A percentile compares a stretch with the other conserved stretches of the same genome.
Conservation (phyloP, 2,888 invertebrate species). For the Napeogenes inachia region DNA sequence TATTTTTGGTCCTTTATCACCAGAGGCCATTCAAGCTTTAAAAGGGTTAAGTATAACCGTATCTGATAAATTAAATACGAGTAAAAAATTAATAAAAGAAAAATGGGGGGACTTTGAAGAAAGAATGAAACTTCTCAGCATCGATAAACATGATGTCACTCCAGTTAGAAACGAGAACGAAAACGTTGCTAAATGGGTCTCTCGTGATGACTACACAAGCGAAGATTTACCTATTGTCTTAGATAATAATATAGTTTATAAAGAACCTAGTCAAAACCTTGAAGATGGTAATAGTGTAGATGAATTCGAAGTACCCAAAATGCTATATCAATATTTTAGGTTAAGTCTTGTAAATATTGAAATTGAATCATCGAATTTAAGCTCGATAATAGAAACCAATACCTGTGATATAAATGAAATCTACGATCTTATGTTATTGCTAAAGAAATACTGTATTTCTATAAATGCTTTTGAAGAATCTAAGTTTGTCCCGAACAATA, state of each 20-base stretch:
- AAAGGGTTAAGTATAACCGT: conserved; percentile 71
- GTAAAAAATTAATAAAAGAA: conserved; percentile 74
- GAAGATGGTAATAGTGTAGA: conserved; percentile 56
- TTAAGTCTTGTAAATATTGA: conserved; percentile 66
- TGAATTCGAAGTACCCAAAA: conserved; percentile 54
- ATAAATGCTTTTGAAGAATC: conserved; percentile 60
- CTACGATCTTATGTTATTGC: conserved; percentile 58
- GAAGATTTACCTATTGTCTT: conserved; percentile 39
- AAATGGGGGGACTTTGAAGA: conserved; percentile 75
- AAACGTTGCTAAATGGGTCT: conserved; percentile 40
- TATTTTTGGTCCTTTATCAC: conserved; percentile 54
- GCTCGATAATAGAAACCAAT: conserved; percentile 57
- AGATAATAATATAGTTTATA: conserved; percentile 61
- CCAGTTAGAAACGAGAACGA: conserved; percentile 35
- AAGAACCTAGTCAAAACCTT: conserved; percentile 69
- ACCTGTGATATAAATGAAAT: conserved; percentile 71
- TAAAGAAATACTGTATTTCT: conserved; percentile 65
- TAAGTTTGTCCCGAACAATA: conserved; percentile 59
- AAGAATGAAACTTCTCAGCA: conserved; percentile 63
- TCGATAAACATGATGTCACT: conserved; percentile 45
- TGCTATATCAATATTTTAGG: conserved; percentile 66
- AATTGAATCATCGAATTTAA: conserved; percentile 62
- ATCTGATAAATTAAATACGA: conserved; percentile 71
- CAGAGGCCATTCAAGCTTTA: conserved; percentile 70
- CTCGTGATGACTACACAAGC: conserved; percentile 38